Percentiles rank a stretch among this genome's conserved stretches.
Conservation (phyloP, 2,888 invertebrate genomes). For the Phoenoteleia sp. region DNA sequence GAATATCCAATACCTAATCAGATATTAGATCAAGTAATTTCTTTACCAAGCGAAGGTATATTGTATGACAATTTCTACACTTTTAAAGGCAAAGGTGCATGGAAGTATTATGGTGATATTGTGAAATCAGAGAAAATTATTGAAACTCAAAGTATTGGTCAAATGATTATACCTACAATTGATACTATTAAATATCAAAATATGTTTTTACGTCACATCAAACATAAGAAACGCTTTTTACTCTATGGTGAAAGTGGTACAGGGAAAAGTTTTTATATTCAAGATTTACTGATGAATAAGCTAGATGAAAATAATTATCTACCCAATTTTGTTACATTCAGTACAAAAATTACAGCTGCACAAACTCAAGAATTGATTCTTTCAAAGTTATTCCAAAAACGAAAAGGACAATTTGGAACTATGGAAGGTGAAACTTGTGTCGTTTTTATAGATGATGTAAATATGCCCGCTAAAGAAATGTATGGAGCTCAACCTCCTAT, state of each 20-base stretch:
- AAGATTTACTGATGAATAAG: slow-evolving; percentile 91
- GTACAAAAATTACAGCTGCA: slow-evolving; percentile 93
- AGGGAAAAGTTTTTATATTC: slow-evolving; percentile 94
- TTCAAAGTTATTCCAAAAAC: slow-evolving; percentile 90
- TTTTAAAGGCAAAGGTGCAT: slow-evolving; percentile 94
- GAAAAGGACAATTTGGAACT: slow-evolving; percentile 93
- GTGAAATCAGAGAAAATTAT: slow-evolving; percentile 90
- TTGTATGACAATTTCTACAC: slow-evolving; percentile 94
- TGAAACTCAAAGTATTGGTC: slow-evolving; percentile 90
- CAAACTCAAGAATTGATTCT: slow-evolving; percentile 94
- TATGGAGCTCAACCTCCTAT: slow-evolving; percentile 96
- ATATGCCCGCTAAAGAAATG: slow-evolving; percentile 94
- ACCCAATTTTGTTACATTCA: slow-evolving; percentile 94
- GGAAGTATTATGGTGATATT: slow-evolving; percentile 95
- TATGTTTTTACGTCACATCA: slow-evolving; percentile 92
- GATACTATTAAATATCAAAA: slow-evolving; percentile 94
- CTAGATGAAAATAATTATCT: slow-evolving; percentile 91
- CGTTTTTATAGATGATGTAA: slow-evolving; percentile 96
- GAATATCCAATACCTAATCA: slow-evolving; percentile 88
- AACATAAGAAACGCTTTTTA: slow-evolving; percentile 90
- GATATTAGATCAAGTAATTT: slow-evolving; percentile 91
- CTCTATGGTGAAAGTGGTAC: slow-evolving; percentile 95
- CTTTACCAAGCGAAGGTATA: slow-evolving; percentile 92
- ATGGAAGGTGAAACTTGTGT: slow-evolving; percentile 90
- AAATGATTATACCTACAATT: slow-evolving; percentile 94